Conservation (phyloP, 2,113 vertebrate genomes). For the Sander vitreus region DNA sequence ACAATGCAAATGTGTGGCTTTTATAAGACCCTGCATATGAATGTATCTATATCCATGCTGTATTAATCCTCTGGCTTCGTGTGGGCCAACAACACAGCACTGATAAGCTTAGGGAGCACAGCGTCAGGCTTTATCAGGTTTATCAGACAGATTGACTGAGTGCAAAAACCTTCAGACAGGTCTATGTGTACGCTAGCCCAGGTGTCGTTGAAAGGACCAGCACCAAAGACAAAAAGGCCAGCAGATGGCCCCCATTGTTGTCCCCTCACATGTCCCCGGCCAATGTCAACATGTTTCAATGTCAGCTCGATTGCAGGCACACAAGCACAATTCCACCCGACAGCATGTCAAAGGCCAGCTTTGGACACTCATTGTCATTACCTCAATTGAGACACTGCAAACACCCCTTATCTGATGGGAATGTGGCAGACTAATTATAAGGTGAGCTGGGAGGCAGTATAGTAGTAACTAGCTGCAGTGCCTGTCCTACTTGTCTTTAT, state of each 20-base stretch:
- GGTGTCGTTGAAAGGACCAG: conserved; percentile 71
- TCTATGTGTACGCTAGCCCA: conserved; percentile 59
- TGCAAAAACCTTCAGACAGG: conserved; percentile 65
- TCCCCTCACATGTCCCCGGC: conserved; percentile 62
- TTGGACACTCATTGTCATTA: conserved; percentile 60
- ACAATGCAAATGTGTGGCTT: neutral
- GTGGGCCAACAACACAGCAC: conserved; percentile 1
- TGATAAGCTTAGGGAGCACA: conserved; percentile 34
- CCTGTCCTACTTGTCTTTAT: conserved; percentile 58
- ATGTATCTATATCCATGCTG: conserved; percentile 3
- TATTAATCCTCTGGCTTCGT: conserved; percentile 39
- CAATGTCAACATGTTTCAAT: conserved; percentile 75
- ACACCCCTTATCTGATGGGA: conserved; percentile 72
- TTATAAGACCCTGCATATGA: neutral
- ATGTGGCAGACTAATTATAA: conserved; percentile 71
- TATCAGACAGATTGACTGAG: conserved; percentile 49
- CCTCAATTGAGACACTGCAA: conserved; percentile 54
- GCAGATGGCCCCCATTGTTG: conserved; percentile 81
- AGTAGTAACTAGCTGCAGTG: conserved; percentile 40
- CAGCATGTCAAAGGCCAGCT: conserved; percentile 67
- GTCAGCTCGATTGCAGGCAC: conserved; percentile 74
- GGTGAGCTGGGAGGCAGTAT: conserved; percentile 48
- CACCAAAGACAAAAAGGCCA: conserved; percentile 66
- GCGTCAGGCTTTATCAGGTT: conserved; percentile 11
- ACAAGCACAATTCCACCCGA: conserved; percentile 39